Evolutionary conservation across 2,888 invertebrate genomes (phyloP).

Genomic region (Andrena haemorrhoa): DNA sequence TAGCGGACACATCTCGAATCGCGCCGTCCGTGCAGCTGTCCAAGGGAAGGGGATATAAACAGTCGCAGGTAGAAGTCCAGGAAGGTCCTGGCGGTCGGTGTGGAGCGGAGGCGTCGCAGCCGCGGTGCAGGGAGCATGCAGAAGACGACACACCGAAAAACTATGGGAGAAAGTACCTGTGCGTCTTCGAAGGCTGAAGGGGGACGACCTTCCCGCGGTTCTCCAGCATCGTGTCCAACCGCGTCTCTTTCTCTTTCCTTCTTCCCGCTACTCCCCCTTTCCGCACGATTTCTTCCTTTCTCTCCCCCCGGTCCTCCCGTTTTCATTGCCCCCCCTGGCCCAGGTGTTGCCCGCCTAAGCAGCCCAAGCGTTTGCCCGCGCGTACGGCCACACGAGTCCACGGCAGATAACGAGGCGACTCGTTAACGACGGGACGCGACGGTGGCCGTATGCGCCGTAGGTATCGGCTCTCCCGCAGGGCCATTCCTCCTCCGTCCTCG

Average conservation of each 20-base stretch:
- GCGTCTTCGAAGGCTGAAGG: slow-evolving; percentile 67
- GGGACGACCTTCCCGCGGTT: slow-evolving; percentile 70
- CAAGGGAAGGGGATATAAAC: slow-evolving; percentile 53
- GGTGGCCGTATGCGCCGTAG: slow-evolving; percentile 53
- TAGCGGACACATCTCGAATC: slow-evolving; percentile 36
- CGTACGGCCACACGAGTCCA: slow-evolving; percentile 22
- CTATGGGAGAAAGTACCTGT: slow-evolving; percentile 75
- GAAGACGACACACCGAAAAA: slow-evolving; percentile 72
- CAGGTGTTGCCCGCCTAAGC: slow-evolving; percentile 33
- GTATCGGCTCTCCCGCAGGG: slow-evolving; percentile 65
- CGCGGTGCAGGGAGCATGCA: slow-evolving; percentile 56
- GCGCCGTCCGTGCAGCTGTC: slow-evolving; percentile 37
- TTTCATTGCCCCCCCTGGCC: slow-evolving; percentile 41
- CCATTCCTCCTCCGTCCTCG: slow-evolving; percentile 39
- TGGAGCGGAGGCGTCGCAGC: slow-evolving; percentile 45
- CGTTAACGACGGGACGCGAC: slow-evolving; percentile 68
- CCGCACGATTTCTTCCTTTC: slow-evolving; percentile 56
- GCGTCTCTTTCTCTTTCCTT: slow-evolving; percentile 66
- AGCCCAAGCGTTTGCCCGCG: background rate
- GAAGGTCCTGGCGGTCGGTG: slow-evolving; percentile 26
- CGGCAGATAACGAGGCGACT: slow-evolving; percentile 70
- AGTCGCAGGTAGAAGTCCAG: slow-evolving; percentile 47
- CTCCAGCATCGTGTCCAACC: slow-evolving; percentile 64
- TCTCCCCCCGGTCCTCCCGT: slow-evolving; percentile 36
- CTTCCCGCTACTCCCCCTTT: slow-evolving; percentile 18